A percentile compares a stretch with the other conserved stretches of the same genome.
These are phyloP conservation scores for Agapetus fuscipes DNA, from an alignment of 2,888 invertebrate species.

Conservation along the genomic window DNA sequence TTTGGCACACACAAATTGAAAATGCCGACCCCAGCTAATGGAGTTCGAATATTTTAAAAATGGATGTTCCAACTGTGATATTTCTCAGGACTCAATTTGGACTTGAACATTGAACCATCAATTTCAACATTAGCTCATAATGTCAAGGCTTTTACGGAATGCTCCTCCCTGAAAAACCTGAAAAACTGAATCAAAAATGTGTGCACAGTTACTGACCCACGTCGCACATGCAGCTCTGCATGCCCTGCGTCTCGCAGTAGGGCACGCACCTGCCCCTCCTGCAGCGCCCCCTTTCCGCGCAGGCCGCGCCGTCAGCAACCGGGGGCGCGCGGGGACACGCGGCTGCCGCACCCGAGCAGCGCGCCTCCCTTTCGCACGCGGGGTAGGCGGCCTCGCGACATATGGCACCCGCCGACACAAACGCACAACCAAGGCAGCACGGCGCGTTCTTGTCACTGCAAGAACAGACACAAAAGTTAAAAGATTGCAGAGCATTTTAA, in stretches of 20 bases:
- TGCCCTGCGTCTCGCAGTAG: slow-evolving; percentile 87
- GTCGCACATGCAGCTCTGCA: slow-evolving; percentile 95
- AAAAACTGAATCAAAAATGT: no score
- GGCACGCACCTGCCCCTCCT: slow-evolving; percentile 85
- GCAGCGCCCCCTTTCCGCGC: slow-evolving; percentile 88
- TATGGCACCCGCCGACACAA: slow-evolving; percentile 70
- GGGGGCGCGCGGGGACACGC: slow-evolving; percentile 82
- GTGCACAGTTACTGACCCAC: slow-evolving; percentile 69
- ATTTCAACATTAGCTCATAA: no score
- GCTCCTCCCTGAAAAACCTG: no score
- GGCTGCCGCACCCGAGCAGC: slow-evolving; percentile 67
- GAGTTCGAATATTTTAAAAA: no score
- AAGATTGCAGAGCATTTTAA: no score
- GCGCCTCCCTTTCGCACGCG: slow-evolving; percentile 87
- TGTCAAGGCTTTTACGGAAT: no score
- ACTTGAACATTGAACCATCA: no score
- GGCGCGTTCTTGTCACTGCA: slow-evolving; percentile 91
- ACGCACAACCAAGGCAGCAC: slow-evolving; percentile 87
- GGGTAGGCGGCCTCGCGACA: slow-evolving; percentile 87
- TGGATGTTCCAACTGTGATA: no score
- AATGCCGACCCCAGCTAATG: no score
- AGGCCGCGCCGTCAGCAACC: slow-evolving; percentile 77
- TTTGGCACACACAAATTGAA: no score
- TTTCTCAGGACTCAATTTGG: no score
- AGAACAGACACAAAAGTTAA: background rate